These are phyloP conservation scores for Melanotaenia pygmaea DNA, from an alignment of 2,797 vertebrate species.

Conservation along the genomic window DNA sequence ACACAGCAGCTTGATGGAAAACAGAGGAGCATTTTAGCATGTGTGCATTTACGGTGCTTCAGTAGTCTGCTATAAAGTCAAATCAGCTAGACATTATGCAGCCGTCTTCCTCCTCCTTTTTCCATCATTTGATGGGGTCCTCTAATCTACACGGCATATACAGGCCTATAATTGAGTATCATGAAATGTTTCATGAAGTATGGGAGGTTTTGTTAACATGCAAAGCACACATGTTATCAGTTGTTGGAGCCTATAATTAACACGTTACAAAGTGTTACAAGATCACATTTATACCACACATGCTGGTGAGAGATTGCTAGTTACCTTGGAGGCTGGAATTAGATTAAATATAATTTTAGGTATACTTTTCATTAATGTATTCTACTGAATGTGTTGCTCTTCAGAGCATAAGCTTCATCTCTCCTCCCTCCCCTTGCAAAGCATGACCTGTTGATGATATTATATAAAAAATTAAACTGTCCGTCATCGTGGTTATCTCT, in stretches of 20 bases:
- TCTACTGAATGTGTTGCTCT: conserved; percentile 27
- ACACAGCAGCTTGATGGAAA: conserved; percentile 80
- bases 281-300: conserved; percentile 42
- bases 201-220: conserved; percentile 71
- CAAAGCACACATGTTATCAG: conserved; percentile 56
- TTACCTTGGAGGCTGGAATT: conserved; percentile 45
- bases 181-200: conserved; percentile 71
- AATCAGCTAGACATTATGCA: conserved; percentile 69
- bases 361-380: conserved; percentile 8
- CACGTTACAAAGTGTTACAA: conserved; percentile 32
- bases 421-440: conserved; percentile 23
- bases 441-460: conserved; percentile 71
- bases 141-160: conserved; percentile 70
- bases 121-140: conserved; percentile 62
- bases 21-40: conserved; percentile 73
- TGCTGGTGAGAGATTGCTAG: conserved; percentile 43
- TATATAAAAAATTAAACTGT: conserved; percentile 81
- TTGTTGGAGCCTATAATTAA: conserved; percentile 50
- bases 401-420: conserved; percentile 12
- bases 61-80: conserved; percentile 72
- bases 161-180: conserved; percentile 74
- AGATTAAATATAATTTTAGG: conserved; percentile 20
- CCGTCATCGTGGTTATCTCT: conserved; percentile 80
- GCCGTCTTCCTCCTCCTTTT: conserved; percentile 56
- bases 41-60: conserved; percentile 74